Conservation (phyloP, 1,140 invertebrate genomes). For the Trachymyrmex cornetzi region DNA sequence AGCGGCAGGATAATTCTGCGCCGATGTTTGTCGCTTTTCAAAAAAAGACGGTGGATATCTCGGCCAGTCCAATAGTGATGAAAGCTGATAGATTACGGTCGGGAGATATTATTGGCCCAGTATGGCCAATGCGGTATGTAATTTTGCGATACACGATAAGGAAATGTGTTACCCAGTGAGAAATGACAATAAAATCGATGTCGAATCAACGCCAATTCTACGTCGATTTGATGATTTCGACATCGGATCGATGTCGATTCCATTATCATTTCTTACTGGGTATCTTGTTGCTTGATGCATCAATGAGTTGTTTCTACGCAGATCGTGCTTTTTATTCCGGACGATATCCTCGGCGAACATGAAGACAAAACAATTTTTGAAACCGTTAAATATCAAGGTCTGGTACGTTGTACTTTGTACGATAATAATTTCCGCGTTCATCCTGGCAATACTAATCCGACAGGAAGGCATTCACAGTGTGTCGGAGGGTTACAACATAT, state of each 20-base stretch:
- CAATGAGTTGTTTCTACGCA: neutral
- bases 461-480: constrained; percentile 41
- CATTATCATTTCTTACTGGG: too few relatives aligned
- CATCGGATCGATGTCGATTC: too few relatives aligned
- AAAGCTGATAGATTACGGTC: constrained; percentile 54
- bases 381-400: constrained; percentile 60
- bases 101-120: constrained; percentile 68
- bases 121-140: constrained; percentile 71
- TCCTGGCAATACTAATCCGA: constrained; percentile 59
- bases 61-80: constrained; percentile 68
- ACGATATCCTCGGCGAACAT: constrained; percentile 66
- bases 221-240: too few relatives aligned
- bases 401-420: constrained; percentile 66
- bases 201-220: too few relatives aligned
- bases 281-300: neutral
- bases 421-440: constrained; percentile 8
- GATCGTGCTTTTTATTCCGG: constrained; percentile 74
- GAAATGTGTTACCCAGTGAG: neutral
- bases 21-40: constrained; percentile 71
- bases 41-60: constrained; percentile 60
- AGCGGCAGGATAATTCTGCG: constrained; percentile 64
- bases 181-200: too few relatives aligned
- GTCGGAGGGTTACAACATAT: constrained; percentile 34
- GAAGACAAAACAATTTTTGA: constrained; percentile 65
- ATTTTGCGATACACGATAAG: neutral